Evolutionary conservation across 2,113 vertebrate genomes (phyloP), one percentile per base, ranked within the genome.

Genomic region (Callionymus lyra): DNA sequence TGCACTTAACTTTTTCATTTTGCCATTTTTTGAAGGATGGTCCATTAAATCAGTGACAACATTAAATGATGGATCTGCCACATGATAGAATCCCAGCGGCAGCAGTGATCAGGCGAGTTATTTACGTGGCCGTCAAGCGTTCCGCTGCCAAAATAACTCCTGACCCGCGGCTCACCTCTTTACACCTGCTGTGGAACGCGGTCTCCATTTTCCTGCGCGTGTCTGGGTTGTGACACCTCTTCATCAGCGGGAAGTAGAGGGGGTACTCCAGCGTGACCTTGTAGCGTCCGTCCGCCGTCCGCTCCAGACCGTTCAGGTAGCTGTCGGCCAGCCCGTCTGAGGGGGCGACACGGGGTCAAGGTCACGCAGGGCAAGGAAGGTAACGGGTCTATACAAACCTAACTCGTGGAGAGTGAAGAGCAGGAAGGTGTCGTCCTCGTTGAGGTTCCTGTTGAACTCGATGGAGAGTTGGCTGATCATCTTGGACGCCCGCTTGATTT

Each of bases 361-460:
- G 11, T 13, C 6, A 11, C 16, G 21, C 36, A 4, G 35, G n/a
- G 12, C 35, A 1, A 13, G 6, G 8, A 16, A 1, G 4, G 34
- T 14, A 1, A 6, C 34, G 31, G 2, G 1, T 9, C 11, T 31
- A 1, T 47, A 50, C 83, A 82, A 67, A 97, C 94, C 81, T 39
- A 97, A 77, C 51, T 98, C 94, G 1, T 78, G 78, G 54, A 83
- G 83, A n/a, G 87, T 86, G 68, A 97, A 93, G 6, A 78, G 19
- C 19, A 97, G 85, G 51, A 71, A 86, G 0, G 88, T 90, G 18
- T 82, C 87, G 47, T 96, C 91, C 53, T 98, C 94, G 41, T 91
- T 97, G 63, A 98, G 72, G 63, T 98, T 97, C 79, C 85, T 88
- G 80, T 89, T 94, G 31, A 97, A 97, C 65, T 97, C 92, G 53